Evolutionary conservation across 2,113 vertebrate genomes (phyloP), one percentile per base, ranked within the genome.

Genomic region (Heterochromis multidens): DNA sequence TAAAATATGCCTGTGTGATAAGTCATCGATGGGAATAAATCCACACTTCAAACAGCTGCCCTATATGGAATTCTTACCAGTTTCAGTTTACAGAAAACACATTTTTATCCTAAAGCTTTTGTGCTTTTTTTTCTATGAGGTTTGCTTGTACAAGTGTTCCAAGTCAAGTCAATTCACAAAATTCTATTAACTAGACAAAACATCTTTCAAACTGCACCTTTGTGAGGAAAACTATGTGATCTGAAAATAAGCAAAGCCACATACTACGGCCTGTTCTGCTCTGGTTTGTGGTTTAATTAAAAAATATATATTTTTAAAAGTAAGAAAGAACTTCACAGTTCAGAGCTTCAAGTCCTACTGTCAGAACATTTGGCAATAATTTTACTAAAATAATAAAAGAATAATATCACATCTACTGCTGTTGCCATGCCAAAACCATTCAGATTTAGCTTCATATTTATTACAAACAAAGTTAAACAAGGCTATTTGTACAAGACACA

Each of bases 101-200:
- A 0, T 37, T 63, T n/a, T 65, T 7, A 56, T n/a, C n/a, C 14
- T 3, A 57, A 65, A 56, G 13, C 16, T 65, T 6, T 21, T 1
- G 0, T 7, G 29, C 21, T 80, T 54, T 27, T 70, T 49, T 31
- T 0, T 0, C 0, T 27, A 31, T 37, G 46, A 37, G 52, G 6
- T 57, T 33, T 58, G 12, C 33, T 7, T 54, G 35, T 7, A 37
- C 35, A 19, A 21, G 14, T 6, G 14, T 56, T 21, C 6, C 7
- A 40, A 65, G 35, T 25, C 23, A 19, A 12, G 21, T 29, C 43
- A 31, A 52, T 31, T 52, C 43, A 52, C 17, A 10, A 52, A 52
- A 72, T 31, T 72, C 43, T 72, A 49, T 49, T 49, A 72, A 72
- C 43, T 3, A 27, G 25, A 7, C 0, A 72, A 72, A 40, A 74